Base-by-base conservation (phyloP, 2,797 vertebrate genomes). In the Falco berigora region DNA sequence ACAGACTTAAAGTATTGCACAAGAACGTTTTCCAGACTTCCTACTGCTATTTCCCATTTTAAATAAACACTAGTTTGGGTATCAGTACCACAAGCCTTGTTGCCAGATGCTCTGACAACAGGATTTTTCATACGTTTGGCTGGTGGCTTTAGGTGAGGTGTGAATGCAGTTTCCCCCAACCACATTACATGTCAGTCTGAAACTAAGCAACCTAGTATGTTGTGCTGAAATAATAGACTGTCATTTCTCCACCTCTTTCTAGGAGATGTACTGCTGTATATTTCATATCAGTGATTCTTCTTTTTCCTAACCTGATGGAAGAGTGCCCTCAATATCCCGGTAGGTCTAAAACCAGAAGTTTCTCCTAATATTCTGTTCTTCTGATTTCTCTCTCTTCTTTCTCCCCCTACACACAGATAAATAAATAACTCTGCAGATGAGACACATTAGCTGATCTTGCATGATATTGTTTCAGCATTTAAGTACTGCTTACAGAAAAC, bases 81-180 rank as follows among this genome's bases (percentile, higher is more conserved):
- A 73, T 58, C 75, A 77, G 52, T 25, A 71, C 28, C 53, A 62
- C 34, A 30, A 12, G 86, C 53, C 74, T 88, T 86, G 62, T 59
- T 73, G 79, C 28, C 88, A 95, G 86, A 84, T 76, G 78, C 90
- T 94, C 66, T 90, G 62, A 86, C 61, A 83, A 76, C 36, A 67
- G 86, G 38, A 71, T 68, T 95, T 90, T 86, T 92, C 68, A 91
- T 86, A 89, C 27, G 10, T 91, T 86, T 92, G 34, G 52, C 68
- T 77, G 20, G 49, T 92, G 67, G 44, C 59, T 91, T 87, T 36
- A 89, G 83, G 91, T 93, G 49, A 96, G 21, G 74, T 27, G 30
- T 92, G 83, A 95, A 95, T 87, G 59, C 68, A 91, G 14, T 80
- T 93, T 91, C n/a, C 32, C 53, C 34, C 66, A 71, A 80, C 74